Evolutionary conservation across 2,888 invertebrate genomes (phyloP).

Genomic region (Heliconius erato): DNA sequence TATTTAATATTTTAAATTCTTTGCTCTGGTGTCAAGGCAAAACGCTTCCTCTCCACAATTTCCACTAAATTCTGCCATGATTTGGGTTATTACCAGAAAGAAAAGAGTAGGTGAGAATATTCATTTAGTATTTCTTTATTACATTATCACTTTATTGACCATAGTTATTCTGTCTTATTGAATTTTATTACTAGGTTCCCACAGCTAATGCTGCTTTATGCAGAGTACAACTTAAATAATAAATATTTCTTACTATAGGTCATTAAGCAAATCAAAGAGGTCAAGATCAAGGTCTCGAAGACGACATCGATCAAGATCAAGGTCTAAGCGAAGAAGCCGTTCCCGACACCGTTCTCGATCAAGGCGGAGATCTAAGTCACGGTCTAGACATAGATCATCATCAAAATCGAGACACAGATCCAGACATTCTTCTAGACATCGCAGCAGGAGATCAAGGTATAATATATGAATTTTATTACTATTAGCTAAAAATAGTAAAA

Average conservation of each 20-base stretch:
- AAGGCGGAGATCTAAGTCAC: constrained; percentile 59
- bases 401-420: constrained; percentile 61
- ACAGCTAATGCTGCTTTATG: neutral
- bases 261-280: constrained; percentile 66
- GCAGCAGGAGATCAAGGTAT: constrained; percentile 73
- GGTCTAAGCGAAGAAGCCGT: constrained; percentile 62
- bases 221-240: neutral
- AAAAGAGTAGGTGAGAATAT: neutral
- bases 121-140: neutral
- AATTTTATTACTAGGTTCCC: too few species aligned
- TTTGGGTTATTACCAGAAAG: too few species aligned
- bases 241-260: constrained; percentile 56
- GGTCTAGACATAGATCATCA: constrained; percentile 57
- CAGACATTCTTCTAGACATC: constrained; percentile 71
- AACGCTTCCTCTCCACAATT: too few species aligned
- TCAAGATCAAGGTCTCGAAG: constrained; percentile 66
- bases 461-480: constrained; percentile 17
- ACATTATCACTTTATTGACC: too few species aligned
- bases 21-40: too few species aligned
- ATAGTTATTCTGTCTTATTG: too few species aligned
- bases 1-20: too few species aligned
- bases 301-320: constrained; percentile 66
- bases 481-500: too few species aligned
- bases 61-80: too few species aligned
- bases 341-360: constrained; percentile 66